phyloP scores from a whole-genome alignment of 2,888 invertebrate genomes.

The Caenorhabditis sinica region DNA sequence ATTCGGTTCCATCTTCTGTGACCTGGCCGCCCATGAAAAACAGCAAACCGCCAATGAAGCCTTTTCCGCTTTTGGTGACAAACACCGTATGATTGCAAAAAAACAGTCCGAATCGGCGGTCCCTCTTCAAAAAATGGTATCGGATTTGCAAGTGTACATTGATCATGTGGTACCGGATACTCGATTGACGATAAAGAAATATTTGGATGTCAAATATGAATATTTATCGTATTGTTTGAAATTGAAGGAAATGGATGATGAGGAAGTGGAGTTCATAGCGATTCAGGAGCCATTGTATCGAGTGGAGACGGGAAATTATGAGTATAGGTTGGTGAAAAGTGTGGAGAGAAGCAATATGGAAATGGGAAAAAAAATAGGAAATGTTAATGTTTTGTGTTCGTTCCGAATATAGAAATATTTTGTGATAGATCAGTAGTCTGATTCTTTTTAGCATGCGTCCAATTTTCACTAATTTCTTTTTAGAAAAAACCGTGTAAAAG shows the following conservation, averaged over 20 bases:
- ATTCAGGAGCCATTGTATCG: constrained; percentile 96
- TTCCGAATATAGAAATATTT: too few relatives aligned
- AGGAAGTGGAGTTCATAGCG: constrained; percentile 85
- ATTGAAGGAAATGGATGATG: constrained; percentile 99
- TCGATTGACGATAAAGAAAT: constrained; percentile 94
- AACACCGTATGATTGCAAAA: constrained; percentile 67
- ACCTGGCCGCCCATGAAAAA: constrained; percentile 93
- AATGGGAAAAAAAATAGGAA: too few relatives aligned
- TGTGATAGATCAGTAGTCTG: too few relatives aligned
- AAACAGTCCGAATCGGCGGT: constrained; percentile 69
- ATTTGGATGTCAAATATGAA: constrained; percentile 98
- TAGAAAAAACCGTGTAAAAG: too few relatives aligned
- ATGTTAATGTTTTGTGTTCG: too few relatives aligned
- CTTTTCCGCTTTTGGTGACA: constrained; percentile 74
- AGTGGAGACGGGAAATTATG: constrained; percentile 99
- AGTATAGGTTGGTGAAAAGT: constrained; percentile 91
- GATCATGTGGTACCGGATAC: constrained; percentile 98
- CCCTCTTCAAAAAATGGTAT: constrained; percentile 88
- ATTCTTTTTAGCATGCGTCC: too few relatives aligned
- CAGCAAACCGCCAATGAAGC: constrained; percentile 72
- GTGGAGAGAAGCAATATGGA: too few relatives aligned
- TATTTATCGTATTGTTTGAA: constrained; percentile 99
- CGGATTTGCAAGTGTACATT: constrained; percentile 96
- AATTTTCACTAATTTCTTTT: too few relatives aligned
- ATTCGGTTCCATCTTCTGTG: constrained; percentile 95